Evolutionary conservation across 1,140 invertebrate species (phyloP).

Genomic region (Nymphalis io): DNA sequence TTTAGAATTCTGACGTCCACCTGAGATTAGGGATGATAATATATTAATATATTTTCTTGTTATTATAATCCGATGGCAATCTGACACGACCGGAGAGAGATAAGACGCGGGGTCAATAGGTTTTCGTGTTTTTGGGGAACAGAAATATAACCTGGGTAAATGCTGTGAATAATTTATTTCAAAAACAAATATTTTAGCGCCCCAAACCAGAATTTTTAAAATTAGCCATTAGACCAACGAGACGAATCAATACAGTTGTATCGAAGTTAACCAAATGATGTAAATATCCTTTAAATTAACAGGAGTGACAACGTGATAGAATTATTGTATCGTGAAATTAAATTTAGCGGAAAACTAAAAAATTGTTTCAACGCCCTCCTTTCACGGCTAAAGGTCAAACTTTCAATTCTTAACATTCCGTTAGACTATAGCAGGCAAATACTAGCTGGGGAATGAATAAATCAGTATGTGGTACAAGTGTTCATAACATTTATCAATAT

Average conservation of each 20-base stretch:
- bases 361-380: constrained; percentile 29
- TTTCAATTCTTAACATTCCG: constrained; percentile 57
- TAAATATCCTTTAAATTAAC: background rate
- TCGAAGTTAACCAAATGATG: background rate
- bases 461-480: constrained; percentile 42
- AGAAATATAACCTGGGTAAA: no score
- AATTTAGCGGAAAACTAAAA: constrained; percentile 34
- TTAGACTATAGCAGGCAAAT: constrained; percentile 60
- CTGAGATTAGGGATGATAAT: no score
- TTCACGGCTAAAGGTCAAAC: constrained; percentile 45
- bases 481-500: constrained; percentile 11
- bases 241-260: background rate
- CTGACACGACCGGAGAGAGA: no score
- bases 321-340: constrained; percentile 17
- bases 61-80: no score
- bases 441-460: constrained; percentile 45
- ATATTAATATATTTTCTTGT: no score
- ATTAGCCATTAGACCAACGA: no score
- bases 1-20: no score
- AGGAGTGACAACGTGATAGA: constrained; percentile 7
- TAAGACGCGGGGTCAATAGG: no score
- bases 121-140: no score
- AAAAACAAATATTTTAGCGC: no score
- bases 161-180: no score
- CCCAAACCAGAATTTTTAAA: no score